Evolutionary conservation across 2,797 vertebrate species (phyloP), one percentile per base, ranked within the genome.

Genomic region (Glossophaga mutica): DNA sequence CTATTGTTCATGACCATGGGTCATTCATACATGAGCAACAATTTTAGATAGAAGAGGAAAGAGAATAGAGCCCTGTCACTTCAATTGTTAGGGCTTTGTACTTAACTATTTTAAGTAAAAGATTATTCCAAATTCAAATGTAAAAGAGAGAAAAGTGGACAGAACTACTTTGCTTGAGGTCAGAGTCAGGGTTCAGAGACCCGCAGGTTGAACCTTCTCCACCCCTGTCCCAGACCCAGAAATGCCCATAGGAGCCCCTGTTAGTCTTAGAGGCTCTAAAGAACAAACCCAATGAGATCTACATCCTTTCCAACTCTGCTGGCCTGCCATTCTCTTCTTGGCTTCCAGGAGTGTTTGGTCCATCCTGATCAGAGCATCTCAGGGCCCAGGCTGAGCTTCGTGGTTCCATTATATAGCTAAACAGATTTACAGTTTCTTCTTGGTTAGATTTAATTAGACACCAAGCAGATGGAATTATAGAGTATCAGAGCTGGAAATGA

Each of bases 391-490:
- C 62, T 59, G 65, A 92, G 48, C 77, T 94, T 84, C 37, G 6
- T 74, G 18, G 81, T 74, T 94, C 68, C 93, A 16, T 90, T 90
- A 52, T 34, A 4, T 50, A 76, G 77, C 93, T 92, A 94, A 93
- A 94, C 76, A 90, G 34, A 97, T 96, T 78, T 83, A 87, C 34
- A 83, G 70, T 76, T 88, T 94, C 67, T 62, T 86, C 34, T 79
- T 74, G 48, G 32, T 95, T 62, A 93, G 79, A 97, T 96, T 94
- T 18, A 48, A 93, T 96, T 95, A 88, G 85, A 79, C 94, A 95
- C 85, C 19, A 29, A 91, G 62, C 50, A 94, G 78, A 93, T 68
- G 37, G 73, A 79, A 89, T 96, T 93, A 89, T 2, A 79, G 90
- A 59, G 62, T 93, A 22, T 73, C 81, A 90, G 93, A 79, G 32